These are phyloP conservation scores for Notarius lentiginosus DNA, from an alignment of 2,113 vertebrate genomes.

Conservation along the genomic window DNA sequence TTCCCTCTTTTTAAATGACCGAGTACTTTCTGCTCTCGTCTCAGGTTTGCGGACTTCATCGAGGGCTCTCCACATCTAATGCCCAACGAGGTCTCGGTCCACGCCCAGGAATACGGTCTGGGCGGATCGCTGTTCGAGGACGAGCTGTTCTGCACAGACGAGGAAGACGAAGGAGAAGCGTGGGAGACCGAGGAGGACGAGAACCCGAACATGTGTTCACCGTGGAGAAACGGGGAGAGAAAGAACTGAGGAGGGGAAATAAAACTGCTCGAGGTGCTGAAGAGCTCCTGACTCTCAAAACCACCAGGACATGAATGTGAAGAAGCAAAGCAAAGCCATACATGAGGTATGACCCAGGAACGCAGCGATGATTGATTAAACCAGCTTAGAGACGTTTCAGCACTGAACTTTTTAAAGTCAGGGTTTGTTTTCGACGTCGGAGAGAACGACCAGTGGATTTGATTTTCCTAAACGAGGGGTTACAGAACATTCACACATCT, in stretches of 20 bases:
- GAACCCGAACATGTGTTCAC: conserved; percentile 7
- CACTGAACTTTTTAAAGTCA: neutral
- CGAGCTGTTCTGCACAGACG: conserved; percentile 79
- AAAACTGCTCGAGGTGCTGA: neutral
- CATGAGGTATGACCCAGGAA: no score
- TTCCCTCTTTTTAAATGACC: no score
- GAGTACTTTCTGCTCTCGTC: neutral
- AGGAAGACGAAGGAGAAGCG: conserved; percentile 62
- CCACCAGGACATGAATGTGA: neutral
- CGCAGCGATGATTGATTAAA: neutral
- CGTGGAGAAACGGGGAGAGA: conserved; percentile 28
- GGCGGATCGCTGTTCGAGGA: conserved; percentile 77
- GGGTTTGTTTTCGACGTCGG: neutral
- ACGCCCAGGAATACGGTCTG: conserved; percentile 85
- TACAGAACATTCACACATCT: neutral
- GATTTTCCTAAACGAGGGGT: neutral
- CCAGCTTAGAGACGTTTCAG: neutral
- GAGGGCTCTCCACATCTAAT: conserved; percentile 86
- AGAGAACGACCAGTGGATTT: neutral
- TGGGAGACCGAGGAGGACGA: conserved; percentile 50
- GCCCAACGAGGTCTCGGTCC: conserved; percentile 79
- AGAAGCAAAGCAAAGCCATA: neutral
- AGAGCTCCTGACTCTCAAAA: neutral
- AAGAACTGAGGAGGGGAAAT: neutral
- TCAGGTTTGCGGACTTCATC: conserved; percentile 93